phyloP scores from a whole-genome alignment of 1,140 invertebrate species.

The Coelopa frigida region DNA sequence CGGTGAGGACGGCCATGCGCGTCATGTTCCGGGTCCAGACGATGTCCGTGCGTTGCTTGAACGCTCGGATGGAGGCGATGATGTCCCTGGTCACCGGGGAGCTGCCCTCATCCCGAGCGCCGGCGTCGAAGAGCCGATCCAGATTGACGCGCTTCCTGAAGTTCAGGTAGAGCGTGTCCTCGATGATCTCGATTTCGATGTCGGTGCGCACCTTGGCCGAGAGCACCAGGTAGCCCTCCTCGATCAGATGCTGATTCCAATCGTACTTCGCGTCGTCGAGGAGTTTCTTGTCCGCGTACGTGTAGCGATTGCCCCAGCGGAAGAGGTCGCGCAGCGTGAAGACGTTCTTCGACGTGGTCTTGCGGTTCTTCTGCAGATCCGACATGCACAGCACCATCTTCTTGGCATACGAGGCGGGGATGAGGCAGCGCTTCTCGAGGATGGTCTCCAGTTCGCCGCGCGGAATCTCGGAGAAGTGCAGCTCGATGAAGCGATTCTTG shows the following conservation, averaged over 20 bases:
- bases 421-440: slow-evolving; percentile 78
- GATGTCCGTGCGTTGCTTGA: slow-evolving; percentile 65
- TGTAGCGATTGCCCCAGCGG: slow-evolving; percentile 94
- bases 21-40: slow-evolving; percentile 93
- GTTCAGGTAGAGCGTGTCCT: slow-evolving; percentile 74
- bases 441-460: slow-evolving; percentile 81
- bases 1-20: slow-evolving; percentile 83
- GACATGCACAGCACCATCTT: slow-evolving; percentile 91
- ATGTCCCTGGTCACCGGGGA: slow-evolving; percentile 71
- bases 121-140: slow-evolving; percentile 68
- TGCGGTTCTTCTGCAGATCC: slow-evolving; percentile 76
- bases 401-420: slow-evolving; percentile 81
- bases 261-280: slow-evolving; percentile 66
- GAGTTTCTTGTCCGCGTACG: slow-evolving; percentile 54
- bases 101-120: slow-evolving; percentile 50
- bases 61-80: slow-evolving; percentile 58
- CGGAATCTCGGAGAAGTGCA: slow-evolving; percentile 96
- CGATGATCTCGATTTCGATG: slow-evolving; percentile 72
- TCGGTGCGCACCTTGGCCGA: slow-evolving; percentile 84
- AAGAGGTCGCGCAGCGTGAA: slow-evolving; percentile 95
- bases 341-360: slow-evolving; percentile 84
- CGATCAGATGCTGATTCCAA: slow-evolving; percentile 95
- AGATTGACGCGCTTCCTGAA: slow-evolving; percentile 72
- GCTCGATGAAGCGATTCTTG: slow-evolving; percentile 93
- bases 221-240: slow-evolving; percentile 93